Evolutionary conservation across 2,113 vertebrate genomes (phyloP).

Genomic region (Podilymbus podiceps): DNA sequence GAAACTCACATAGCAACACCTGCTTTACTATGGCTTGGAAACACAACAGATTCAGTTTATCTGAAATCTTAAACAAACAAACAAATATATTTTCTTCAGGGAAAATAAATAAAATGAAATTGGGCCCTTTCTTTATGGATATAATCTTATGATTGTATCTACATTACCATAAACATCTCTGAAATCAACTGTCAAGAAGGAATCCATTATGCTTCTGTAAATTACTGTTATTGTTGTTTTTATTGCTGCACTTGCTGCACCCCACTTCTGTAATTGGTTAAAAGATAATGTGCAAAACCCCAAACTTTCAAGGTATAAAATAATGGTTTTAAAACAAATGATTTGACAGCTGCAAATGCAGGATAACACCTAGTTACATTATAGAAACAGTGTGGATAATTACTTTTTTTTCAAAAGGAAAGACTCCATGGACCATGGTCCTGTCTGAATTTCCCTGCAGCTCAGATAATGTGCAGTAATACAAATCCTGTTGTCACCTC

Average conservation of each 20-base stretch:
- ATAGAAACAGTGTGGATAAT: slow-evolving; percentile 81
- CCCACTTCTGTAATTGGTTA: slow-evolving; percentile 50
- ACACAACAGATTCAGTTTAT: slow-evolving; percentile 24
- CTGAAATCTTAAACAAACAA: slow-evolving; percentile 40
- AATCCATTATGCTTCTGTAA: slow-evolving; percentile 23
- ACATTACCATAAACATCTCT: slow-evolving; percentile 47
- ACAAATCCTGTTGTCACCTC: slow-evolving; percentile 70
- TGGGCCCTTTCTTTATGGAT: slow-evolving; percentile 31
- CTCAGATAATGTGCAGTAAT: slow-evolving; percentile 60
- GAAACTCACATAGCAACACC: neutral
- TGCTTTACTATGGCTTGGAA: slow-evolving; percentile 11
- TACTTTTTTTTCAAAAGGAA: slow-evolving; percentile 72
- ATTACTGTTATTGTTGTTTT: slow-evolving; percentile 23
- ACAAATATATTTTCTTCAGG: neutral
- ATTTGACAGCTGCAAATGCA: slow-evolving; percentile 80
- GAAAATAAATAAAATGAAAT: slow-evolving; percentile 35
- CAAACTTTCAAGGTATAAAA: slow-evolving; percentile 73
- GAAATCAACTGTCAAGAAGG: slow-evolving; percentile 54
- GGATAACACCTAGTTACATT: slow-evolving; percentile 79
- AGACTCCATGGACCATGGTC: slow-evolving; percentile 66
- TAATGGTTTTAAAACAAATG: slow-evolving; percentile 72
- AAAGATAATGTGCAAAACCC: slow-evolving; percentile 56
- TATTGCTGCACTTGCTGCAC: slow-evolving; percentile 34
- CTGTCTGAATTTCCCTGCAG: slow-evolving; percentile 74
- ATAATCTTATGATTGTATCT: slow-evolving; percentile 40